phyloP scores from a whole-genome alignment of 1,140 invertebrate species.

The Platyscapa corneri region DNA sequence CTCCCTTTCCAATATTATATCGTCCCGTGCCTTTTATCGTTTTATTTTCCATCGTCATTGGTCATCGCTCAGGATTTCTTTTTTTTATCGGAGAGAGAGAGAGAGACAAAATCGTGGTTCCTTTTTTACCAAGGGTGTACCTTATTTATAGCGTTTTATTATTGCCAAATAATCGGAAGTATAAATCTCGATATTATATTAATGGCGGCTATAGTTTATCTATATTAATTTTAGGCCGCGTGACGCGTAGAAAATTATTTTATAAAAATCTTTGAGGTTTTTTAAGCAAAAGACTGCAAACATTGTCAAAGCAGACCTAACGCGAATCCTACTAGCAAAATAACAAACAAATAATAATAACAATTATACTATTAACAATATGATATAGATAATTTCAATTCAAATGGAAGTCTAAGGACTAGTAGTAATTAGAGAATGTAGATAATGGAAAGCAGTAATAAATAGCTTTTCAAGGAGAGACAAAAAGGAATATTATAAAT shows the following conservation, averaged over 20 bases:
- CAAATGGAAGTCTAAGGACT: too few species aligned
- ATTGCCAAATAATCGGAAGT: conserved; percentile 38
- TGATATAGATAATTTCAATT: too few species aligned
- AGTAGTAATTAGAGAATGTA: too few species aligned
- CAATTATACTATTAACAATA: too few species aligned
- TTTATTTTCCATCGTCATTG: conserved; percentile 46
- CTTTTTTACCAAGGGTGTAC: background rate
- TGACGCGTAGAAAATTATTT: background rate
- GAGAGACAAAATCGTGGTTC: background rate
- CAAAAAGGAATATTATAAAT: too few species aligned
- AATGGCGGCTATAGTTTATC: background rate
- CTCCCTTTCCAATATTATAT: conserved; percentile 41
- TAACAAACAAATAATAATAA: too few species aligned
- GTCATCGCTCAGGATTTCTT: conserved; percentile 38
- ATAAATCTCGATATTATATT: conserved; percentile 38
- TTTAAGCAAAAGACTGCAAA: too few species aligned
- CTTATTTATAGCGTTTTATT: conserved; percentile 36
- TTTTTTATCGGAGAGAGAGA: background rate
- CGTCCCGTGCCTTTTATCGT: conserved; percentile 30
- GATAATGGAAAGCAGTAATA: too few species aligned
- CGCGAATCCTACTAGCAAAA: too few species aligned
- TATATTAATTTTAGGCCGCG: background rate
- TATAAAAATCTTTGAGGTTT: background rate
- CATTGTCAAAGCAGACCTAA: background rate
- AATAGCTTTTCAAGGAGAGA: too few species aligned